Evolutionary conservation across 2,113 vertebrate genomes (phyloP), one percentile per base, ranked within the genome.

Genomic region (Stomatorhinus ivindoensis): DNA sequence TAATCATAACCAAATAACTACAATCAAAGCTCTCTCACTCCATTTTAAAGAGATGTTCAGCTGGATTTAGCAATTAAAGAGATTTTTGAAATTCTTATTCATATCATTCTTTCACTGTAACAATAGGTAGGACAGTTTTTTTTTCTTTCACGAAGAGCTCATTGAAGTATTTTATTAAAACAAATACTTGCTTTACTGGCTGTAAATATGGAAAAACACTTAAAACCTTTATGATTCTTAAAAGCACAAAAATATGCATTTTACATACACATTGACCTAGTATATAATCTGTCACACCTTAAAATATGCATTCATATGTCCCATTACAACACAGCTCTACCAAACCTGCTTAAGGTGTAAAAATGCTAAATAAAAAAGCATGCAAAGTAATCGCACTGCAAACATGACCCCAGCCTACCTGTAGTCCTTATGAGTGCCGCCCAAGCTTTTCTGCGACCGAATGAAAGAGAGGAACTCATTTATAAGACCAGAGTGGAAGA

Each of bases 391-490:
- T 50, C 1, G 10, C n/a, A 39, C 82, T 55, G 31, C 6, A 53
- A 27, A 7, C 21, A 31, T 39, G 51, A n/a, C 31, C 86, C 19
- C 89, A 39, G 51, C 92, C 73, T 92, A 93, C 92, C 92, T 92
- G 91, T 87, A 90, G 90, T 39, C 85, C 53, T 92, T 87, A 53
- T 73, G 46, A 90, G 76, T 76, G 80, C 69, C 90, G 53, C 11
- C 89, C 80, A 69, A 90, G 89, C 61, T 55, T 86, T n/a, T 53
- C 55, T 86, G 82, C 13, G 10, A 42, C 42, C 10, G 80, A 53
- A 85, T 9, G 85, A 69, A 89, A 86, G 35, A 84, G 61, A 46
- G 39, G 88, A 46, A 80, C 87, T 76, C 87, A 85, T 92, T 92
- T 92, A 92, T 92, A 92, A 86, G 82, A 35, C 35, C 7, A 24